Evolutionary conservation across 1,140 invertebrate species (phyloP).

Genomic region (Nasonia giraulti): DNA sequence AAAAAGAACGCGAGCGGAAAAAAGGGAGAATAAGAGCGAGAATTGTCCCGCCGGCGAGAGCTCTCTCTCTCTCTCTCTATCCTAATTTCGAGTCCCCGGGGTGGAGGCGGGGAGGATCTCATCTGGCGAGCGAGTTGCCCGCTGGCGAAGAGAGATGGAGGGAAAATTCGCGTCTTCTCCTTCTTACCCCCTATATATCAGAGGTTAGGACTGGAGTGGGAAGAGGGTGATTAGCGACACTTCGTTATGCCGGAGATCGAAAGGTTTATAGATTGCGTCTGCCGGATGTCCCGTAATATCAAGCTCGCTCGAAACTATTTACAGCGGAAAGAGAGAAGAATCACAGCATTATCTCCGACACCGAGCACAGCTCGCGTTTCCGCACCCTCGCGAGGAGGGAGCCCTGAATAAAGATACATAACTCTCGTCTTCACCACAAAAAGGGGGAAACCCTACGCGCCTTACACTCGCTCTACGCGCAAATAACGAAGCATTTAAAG

Average conservation of each 20-base stretch:
- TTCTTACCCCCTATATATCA: neutral
- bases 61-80: neutral
- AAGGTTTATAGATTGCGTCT: neutral
- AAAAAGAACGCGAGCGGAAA: neutral
- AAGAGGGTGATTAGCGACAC: too few relatives aligned
- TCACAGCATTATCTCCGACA: too few relatives aligned
- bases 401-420: neutral
- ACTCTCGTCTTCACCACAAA: neutral
- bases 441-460: neutral
- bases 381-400: neutral
- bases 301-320: neutral
- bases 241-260: too few relatives aligned
- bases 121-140: too few relatives aligned
- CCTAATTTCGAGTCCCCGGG: conserved; percentile 19
- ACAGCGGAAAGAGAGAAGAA: too few relatives aligned
- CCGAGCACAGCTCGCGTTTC: neutral
- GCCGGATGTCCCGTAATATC: too few relatives aligned
- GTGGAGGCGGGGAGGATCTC: neutral
- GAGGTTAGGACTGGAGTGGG: too few relatives aligned
- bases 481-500: conserved; percentile 15
- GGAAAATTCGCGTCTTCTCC: neutral
- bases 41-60: neutral
- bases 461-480: neutral
- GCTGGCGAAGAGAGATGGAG: neutral
- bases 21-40: neutral